These are phyloP conservation scores for Pelagia noctiluca DNA, from an alignment of 30 jellyfish, hydroid and myxozoan genomes.

Conservation along the genomic window DNA sequence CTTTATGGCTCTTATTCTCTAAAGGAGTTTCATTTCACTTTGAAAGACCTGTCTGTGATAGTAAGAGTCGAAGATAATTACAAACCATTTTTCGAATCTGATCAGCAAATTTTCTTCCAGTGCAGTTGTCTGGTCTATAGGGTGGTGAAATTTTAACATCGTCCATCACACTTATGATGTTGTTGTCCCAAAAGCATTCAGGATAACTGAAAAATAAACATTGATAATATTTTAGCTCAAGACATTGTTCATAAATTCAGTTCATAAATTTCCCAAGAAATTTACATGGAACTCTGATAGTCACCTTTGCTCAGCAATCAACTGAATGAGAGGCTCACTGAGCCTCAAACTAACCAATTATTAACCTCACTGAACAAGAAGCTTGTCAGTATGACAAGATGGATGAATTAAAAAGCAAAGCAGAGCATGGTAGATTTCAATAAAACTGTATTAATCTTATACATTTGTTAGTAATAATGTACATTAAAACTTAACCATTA, in stretches of 20 bases:
- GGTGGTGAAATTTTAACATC: conserved; percentile 84
- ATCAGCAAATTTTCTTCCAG: conserved; percentile 61
- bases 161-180: conserved; percentile 66
- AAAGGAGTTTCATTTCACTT: too few species aligned
- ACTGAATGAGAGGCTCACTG: background rate
- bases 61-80: background rate
- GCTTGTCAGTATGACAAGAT: too few species aligned
- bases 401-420: too few species aligned
- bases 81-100: conserved; percentile 71
- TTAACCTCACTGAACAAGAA: background rate
- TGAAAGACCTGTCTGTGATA: background rate
- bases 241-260: background rate
- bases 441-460: too few species aligned
- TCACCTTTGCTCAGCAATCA: background rate
- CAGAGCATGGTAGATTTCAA: too few species aligned
- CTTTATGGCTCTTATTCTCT: too few species aligned
- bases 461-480: too few species aligned
- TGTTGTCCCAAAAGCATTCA: conserved; percentile 73
- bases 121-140: conserved; percentile 72
- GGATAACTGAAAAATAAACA: conserved; percentile 16
- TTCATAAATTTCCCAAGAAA: background rate
- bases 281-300: background rate
- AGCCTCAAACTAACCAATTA: background rate
- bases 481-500: too few species aligned
- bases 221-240: background rate